These are phyloP conservation scores for Dynastes hyllus DNA, from an alignment of 2,888 invertebrate genomes.

Conservation along the genomic window DNA sequence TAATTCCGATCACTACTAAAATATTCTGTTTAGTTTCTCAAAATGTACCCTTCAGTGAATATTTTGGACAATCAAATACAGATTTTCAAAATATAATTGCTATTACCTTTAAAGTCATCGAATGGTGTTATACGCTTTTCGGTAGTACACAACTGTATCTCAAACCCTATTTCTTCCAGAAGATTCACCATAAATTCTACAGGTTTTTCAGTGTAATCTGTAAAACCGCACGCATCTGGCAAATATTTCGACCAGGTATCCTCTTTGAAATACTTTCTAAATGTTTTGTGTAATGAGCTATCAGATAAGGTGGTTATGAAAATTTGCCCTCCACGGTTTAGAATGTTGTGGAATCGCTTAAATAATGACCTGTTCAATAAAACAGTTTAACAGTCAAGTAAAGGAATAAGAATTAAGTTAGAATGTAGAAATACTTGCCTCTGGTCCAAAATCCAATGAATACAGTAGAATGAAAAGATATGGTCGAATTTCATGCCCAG, in stretches of 20 bases:
- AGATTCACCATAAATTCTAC: neutral
- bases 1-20: too few species aligned
- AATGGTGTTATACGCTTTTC: slow-evolving; percentile 1
- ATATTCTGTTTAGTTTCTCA: too few species aligned
- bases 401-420: neutral
- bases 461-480: slow-evolving; percentile 41
- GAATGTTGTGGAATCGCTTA: slow-evolving; percentile 16
- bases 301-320: slow-evolving; percentile 29
- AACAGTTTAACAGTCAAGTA: neutral
- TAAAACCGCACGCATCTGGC: slow-evolving; percentile 23
- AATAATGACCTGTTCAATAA: slow-evolving; percentile 18
- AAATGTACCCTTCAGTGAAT: too few species aligned
- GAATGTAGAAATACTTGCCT: neutral
- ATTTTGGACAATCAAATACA: too few species aligned
- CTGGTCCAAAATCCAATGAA: slow-evolving; percentile 31
- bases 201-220: slow-evolving; percentile 27
- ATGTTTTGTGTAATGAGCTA: slow-evolving; percentile 26
- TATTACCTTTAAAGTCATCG: slow-evolving; percentile 34
- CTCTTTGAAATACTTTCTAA: slow-evolving; percentile 19
- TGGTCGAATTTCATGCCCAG: slow-evolving; percentile 28
- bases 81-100: too few species aligned
- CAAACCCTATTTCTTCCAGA: slow-evolving; percentile 23
- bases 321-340: slow-evolving; percentile 32
- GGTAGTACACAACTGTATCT: slow-evolving; percentile 18
- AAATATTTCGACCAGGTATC: slow-evolving; percentile 26